phyloP scores from a whole-genome alignment of 2,888 invertebrate species.

The Calephelis perditalis region DNA sequence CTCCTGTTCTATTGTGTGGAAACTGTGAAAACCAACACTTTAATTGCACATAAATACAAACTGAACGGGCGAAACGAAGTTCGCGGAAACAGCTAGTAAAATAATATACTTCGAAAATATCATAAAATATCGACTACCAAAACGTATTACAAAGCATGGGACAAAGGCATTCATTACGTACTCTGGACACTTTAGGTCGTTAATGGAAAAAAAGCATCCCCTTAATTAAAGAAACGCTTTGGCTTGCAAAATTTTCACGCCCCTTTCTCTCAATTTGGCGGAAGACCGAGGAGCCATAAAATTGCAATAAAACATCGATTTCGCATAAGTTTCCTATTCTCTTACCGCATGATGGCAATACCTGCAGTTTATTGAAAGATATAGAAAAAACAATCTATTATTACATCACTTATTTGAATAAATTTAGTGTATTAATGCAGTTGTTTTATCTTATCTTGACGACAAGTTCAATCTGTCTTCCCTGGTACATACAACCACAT shows the following conservation, averaged over 20 bases:
- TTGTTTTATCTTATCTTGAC: no score
- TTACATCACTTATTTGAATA: background rate
- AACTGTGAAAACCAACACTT: no score
- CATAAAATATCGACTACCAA: slow-evolving; percentile 20
- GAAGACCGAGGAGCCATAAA: slow-evolving; percentile 47
- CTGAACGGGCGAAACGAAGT: no score
- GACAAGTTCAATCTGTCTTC: no score
- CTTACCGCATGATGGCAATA: background rate
- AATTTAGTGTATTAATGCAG: no score
- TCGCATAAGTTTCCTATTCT: slow-evolving; percentile 40
- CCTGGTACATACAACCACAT: no score
- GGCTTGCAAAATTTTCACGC: slow-evolving; percentile 48
- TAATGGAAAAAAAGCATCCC: slow-evolving; percentile 49
- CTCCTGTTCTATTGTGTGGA: no score
- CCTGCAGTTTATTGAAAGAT: slow-evolving; percentile 16
- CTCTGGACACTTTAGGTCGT: slow-evolving; percentile 39
- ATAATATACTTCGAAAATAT: slow-evolving; percentile 18
- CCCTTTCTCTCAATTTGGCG: slow-evolving; percentile 43
- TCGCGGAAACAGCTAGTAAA: background rate
- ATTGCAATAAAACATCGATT: slow-evolving; percentile 56
- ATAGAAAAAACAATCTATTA: slow-evolving; percentile 19
- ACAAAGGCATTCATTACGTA: slow-evolving; percentile 30
- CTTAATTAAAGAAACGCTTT: slow-evolving; percentile 60
- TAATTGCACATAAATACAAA: no score
- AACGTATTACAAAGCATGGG: slow-evolving; percentile 23